Evolutionary conservation across 1,140 invertebrate species (phyloP).

Genomic region (Zophobas morio): DNA sequence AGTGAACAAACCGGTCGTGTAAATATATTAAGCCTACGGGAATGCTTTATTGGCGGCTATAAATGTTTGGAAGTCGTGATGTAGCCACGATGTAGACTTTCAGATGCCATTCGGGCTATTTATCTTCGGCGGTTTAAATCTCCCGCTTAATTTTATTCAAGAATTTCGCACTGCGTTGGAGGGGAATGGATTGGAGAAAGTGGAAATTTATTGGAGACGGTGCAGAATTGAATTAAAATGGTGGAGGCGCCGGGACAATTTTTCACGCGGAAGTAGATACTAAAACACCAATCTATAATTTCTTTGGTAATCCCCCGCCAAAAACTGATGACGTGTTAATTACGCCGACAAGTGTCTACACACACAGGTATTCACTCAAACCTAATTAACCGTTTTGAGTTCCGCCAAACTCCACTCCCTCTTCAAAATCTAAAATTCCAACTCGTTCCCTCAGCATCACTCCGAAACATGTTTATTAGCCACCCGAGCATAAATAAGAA

Average conservation of each 20-base stretch:
- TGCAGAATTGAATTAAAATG: neutral
- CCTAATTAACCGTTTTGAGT: too few species aligned
- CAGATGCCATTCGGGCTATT: conserved; percentile 28
- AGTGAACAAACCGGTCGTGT: conserved; percentile 33
- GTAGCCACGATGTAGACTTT: conserved; percentile 11
- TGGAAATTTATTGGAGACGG: neutral
- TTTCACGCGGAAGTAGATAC: neutral
- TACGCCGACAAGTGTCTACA: too few species aligned
- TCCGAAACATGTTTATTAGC: conserved; percentile 18
- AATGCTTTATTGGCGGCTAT: conserved; percentile 46
- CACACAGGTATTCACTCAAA: too few species aligned
- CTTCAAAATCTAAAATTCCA: too few species aligned
- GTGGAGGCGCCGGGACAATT: neutral
- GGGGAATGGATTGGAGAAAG: too few species aligned
- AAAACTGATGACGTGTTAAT: neutral
- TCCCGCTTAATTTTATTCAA: conserved; percentile 21
- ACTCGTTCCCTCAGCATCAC: neutral
- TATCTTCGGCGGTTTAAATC: conserved; percentile 30
- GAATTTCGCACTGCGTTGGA: too few species aligned
- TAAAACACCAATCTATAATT: too few species aligned
- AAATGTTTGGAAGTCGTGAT: conserved; percentile 36
- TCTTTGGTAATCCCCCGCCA: neutral
- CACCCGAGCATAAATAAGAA: conserved; percentile 7
- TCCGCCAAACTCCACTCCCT: too few species aligned
- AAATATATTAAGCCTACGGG: conserved; percentile 44